These are phyloP conservation scores for Marasmarcha lunaedactyla DNA, from an alignment of 2,888 invertebrate species.

Conservation along the genomic window DNA sequence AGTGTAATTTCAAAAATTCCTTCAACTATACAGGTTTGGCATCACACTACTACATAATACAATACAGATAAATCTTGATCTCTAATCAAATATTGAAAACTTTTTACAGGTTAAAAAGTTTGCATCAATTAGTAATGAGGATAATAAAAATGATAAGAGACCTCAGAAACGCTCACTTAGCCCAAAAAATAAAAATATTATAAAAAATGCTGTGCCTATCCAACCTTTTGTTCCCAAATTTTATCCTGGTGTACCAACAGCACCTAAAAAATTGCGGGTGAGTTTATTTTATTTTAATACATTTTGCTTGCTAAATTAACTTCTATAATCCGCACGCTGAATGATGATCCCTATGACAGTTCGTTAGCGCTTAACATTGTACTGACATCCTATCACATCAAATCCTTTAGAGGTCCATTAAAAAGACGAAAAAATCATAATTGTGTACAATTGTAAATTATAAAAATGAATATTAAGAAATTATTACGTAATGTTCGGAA, in stretches of 20 bases:
- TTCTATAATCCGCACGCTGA: too few species aligned
- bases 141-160: constrained; percentile 37
- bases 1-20: constrained; percentile 39
- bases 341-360: too few species aligned
- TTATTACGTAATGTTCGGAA: too few species aligned
- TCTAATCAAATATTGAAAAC: not conserved
- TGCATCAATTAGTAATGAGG: constrained; percentile 45
- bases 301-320: not conserved
- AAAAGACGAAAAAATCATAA: too few species aligned
- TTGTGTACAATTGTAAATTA: too few species aligned
- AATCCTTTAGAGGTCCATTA: too few species aligned
- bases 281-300: constrained; percentile 12
- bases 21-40: constrained; percentile 47
- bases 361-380: too few species aligned
- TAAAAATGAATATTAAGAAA: too few species aligned
- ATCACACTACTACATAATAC: not conserved
- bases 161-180: constrained; percentile 38
- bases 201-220: constrained; percentile 38
- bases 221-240: constrained; percentile 23
- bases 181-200: constrained; percentile 23
- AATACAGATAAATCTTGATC: not conserved
- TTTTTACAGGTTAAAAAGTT: constrained; percentile 52
- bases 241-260: constrained; percentile 22
- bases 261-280: constrained; percentile 46
- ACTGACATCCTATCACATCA: too few species aligned